These are phyloP conservation scores for Rhopalosiphum padi DNA, from an alignment of 1,140 invertebrate genomes.

Conservation along the genomic window DNA sequence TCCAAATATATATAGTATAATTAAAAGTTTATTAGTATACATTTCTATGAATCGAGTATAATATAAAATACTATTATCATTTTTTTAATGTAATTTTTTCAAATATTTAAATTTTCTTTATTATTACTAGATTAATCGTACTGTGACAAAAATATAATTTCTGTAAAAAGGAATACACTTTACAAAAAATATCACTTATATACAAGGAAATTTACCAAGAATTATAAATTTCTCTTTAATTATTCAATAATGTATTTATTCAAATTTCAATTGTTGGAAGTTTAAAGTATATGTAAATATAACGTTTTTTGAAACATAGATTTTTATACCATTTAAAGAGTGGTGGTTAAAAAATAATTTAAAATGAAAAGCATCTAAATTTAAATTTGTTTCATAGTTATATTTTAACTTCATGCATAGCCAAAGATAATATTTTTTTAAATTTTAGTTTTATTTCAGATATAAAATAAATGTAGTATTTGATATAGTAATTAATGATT, in stretches of 20 bases:
- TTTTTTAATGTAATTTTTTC: not conserved
- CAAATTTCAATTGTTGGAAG: not conserved
- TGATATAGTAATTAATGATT: not conserved
- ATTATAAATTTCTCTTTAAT: not conserved
- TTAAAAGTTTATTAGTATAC: not conserved
- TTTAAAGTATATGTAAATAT: not conserved
- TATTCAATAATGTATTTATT: not conserved
- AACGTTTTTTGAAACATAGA: not conserved
- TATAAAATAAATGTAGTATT: not conserved
- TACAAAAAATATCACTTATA: not conserved
- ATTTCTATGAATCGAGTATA: no score
- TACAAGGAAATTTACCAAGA: not conserved
- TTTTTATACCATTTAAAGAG: not conserved
- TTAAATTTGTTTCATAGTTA: no score
- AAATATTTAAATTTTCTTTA: not conserved
- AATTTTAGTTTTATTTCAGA: no score
- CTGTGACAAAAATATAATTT: no score
- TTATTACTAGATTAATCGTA: no score
- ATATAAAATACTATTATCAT: not conserved
- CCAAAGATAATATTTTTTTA: no score
- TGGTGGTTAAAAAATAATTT: not conserved
- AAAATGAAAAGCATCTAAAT: not conserved
- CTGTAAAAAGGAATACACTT: not conserved
- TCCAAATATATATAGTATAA: no score
- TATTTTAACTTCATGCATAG: no score